Evolutionary conservation across 2,113 vertebrate genomes (phyloP), one percentile per base, ranked within the genome.

Genomic region (Petaurus breviceps): DNA sequence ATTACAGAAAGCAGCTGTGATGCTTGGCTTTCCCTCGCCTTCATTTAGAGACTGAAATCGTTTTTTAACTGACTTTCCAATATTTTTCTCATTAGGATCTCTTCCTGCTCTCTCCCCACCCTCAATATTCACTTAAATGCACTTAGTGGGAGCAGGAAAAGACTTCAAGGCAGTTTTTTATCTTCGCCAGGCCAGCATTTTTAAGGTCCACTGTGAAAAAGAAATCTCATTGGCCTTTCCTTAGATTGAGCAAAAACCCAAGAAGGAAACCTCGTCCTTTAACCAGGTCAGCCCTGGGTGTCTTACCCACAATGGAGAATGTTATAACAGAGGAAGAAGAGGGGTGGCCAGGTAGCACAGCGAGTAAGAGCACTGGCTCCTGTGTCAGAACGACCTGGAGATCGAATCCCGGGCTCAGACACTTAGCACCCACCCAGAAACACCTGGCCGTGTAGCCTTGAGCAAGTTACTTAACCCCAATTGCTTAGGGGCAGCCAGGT

Each of bases 1-100:
- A 94, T 96, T 98, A 98, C 94, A 94, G 91, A 97, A 97, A 98
- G 93, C 97, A 98, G 98, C 98, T 98, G 96, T 89, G 96, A 90
- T 91, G 90, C 95, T 96, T 94, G 95, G 94, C 93, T 97, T 96
- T 95, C 68, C 89, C 89, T 92, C 94, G 93, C 92, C 77, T 95
- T 97, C 97, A 93, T 95, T 98, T 98, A 95, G 6, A 96, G 95
- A 94, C 94, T 92, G 10, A 24, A 97, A 90, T 37, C 90, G 89
- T 0, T 97, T 97, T 77, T 97, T 96, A 95, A 96, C 61, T 92
- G 93, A 49, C 16, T 93, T 95, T 93, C 92, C 90, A 97, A 90
- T 93, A 93, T 93, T 98, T 95, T 96, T 91, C 94, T 97, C 55
- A 16, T 96, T 95, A 97, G 10, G 89, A 89, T 92, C 91, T 92